Percentiles rank a stretch among this genome's conserved stretches.
Conservation (phyloP, 2,888 invertebrate species). For the Amiota minor region DNA sequence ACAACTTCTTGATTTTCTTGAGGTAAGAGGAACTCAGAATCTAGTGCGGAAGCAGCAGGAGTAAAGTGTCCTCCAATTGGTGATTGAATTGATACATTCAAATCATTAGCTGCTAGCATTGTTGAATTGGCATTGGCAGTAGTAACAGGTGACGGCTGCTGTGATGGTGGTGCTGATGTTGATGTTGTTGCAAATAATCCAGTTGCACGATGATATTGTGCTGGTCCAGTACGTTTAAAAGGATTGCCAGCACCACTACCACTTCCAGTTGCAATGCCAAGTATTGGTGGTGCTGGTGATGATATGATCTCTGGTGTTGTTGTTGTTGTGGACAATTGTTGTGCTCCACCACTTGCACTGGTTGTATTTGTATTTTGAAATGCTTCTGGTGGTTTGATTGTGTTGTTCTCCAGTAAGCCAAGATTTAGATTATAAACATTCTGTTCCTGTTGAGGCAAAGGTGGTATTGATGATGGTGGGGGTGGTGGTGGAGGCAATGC, state of each 20-base stretch:
- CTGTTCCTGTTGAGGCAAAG: conserved; percentile 23
- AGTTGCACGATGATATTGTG: conserved; percentile 66
- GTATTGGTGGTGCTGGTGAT: conserved; percentile 52
- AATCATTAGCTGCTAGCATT: neutral
- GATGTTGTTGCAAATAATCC: conserved; percentile 74
- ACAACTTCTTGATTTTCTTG: conserved; percentile 18
- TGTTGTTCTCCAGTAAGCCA: neutral
- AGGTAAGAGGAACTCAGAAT: conserved; percentile 77
- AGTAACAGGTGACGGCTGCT: conserved; percentile 33
- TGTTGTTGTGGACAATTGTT: conserved; percentile 39
- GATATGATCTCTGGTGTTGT: conserved; percentile 33
- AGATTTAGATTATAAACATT: neutral
- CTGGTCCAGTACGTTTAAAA: conserved; percentile 67
- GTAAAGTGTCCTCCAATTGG: conserved; percentile 69
- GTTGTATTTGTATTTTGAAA: conserved; percentile 42
- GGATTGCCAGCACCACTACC: conserved; percentile 58
- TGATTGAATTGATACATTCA: conserved; percentile 15
- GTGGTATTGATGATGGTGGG: conserved; percentile 38
- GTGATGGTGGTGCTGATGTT: conserved; percentile 44
- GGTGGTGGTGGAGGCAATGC: conserved; percentile 52
- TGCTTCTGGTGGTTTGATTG: conserved; percentile 48
- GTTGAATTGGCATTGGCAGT: conserved; percentile 44
- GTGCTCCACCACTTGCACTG: conserved; percentile 28
- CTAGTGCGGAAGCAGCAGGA: conserved; percentile 59
- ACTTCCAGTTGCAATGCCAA: conserved; percentile 47